Evolutionary conservation across 2,888 invertebrate species (phyloP).

Genomic region (Epinotia ramella): DNA sequence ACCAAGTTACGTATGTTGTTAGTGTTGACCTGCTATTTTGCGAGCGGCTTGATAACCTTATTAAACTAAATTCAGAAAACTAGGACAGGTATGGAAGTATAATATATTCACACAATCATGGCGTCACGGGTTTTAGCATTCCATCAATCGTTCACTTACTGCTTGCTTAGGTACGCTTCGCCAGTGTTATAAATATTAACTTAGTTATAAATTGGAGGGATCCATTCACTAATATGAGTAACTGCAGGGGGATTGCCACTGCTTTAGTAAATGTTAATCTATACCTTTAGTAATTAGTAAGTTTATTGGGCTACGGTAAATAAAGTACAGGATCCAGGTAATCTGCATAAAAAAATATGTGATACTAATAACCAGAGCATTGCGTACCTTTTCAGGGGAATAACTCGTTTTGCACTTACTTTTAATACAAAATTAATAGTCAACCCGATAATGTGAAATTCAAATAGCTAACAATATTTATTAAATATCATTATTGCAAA

Average conservation of each 20-base stretch:
- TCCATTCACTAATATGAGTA: conserved; percentile 1
- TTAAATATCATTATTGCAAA: not conserved
- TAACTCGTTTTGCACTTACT: no score
- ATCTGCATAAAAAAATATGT: no score
- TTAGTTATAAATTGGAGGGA: not conserved
- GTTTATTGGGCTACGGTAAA: not conserved
- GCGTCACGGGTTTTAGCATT: not conserved
- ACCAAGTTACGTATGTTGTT: conserved; percentile 9
- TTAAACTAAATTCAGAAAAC: conserved; percentile 12
- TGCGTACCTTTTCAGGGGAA: no score
- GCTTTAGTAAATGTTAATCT: not conserved
- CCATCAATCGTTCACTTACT: not conserved
- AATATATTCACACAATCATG: not conserved
- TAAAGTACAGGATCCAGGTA: not conserved
- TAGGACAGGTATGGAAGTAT: not conserved
- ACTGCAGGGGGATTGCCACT: not conserved
- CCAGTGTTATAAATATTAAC: not conserved
- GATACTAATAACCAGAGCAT: no score
- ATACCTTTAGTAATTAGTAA: not conserved
- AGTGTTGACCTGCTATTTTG: not conserved
- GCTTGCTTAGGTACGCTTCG: not conserved
- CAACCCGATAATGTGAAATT: not conserved
- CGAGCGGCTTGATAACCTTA: not conserved
- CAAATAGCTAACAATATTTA: no score
- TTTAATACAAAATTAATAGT: not conserved